These are phyloP conservation scores for Drosophila jambulina DNA, from an alignment of 1,140 invertebrate genomes.

Conservation along the genomic window DNA sequence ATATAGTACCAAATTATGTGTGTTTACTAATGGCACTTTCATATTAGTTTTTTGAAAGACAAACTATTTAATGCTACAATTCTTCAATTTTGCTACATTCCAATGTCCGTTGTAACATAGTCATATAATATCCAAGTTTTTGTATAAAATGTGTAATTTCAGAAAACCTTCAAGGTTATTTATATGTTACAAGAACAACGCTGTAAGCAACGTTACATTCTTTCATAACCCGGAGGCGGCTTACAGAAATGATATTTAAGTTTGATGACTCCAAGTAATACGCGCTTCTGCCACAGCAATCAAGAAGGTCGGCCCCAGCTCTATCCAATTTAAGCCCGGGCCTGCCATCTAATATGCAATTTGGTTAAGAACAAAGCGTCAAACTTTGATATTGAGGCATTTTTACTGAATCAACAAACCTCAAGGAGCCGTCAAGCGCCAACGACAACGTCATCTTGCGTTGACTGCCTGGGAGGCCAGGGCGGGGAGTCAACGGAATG, in stretches of 20 bases:
- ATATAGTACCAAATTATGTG: no score
- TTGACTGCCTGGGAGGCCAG: slow-evolving; percentile 42
- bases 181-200: background rate
- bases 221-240: slow-evolving; percentile 3
- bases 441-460: slow-evolving; percentile 57
- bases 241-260: slow-evolving; percentile 2
- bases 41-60: no score
- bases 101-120: background rate
- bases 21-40: no score
- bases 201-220: background rate
- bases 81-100: background rate
- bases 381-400: slow-evolving; percentile 56
- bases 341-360: slow-evolving; percentile 49
- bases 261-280: slow-evolving; percentile 20
- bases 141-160: background rate
- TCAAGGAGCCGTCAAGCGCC: slow-evolving; percentile 49
- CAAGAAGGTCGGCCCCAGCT: slow-evolving; percentile 5
- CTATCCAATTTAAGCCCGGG: slow-evolving; percentile 42
- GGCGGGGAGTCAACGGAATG: slow-evolving; percentile 70
- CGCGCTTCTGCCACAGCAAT: slow-evolving; percentile 7
- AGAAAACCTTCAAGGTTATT: background rate
- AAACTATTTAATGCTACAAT: no score
- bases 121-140: background rate
- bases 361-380: slow-evolving; percentile 42
- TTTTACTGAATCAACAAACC: slow-evolving; percentile 52